Percentiles rank a stretch among this genome's conserved stretches.
phyloP scores from a whole-genome alignment of 1,140 invertebrate genomes.

The Wasmannia auropunctata region DNA sequence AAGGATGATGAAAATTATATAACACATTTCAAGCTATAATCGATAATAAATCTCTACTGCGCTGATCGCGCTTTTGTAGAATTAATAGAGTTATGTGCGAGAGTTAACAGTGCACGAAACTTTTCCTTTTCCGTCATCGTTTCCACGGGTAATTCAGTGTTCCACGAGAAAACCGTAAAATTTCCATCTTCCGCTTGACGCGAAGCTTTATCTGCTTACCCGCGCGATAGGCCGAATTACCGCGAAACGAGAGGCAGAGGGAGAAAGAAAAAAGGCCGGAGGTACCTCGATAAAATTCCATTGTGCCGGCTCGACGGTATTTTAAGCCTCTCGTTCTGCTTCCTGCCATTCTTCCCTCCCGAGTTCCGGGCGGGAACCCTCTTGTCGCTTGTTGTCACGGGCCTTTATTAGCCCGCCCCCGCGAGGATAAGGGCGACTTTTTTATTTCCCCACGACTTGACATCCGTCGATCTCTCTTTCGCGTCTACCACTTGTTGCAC shows the following conservation, averaged over 20 bases:
- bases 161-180: conserved; percentile 31
- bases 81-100: background rate
- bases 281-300: conserved; percentile 70
- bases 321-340: conserved; percentile 73
- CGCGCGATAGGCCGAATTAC: conserved; percentile 53
- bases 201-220: conserved; percentile 49
- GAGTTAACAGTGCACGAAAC: background rate
- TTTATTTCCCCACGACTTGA: conserved; percentile 79
- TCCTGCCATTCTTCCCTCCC: conserved; percentile 58
- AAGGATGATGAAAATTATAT: background rate
- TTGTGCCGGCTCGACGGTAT: conserved; percentile 69
- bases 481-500: conserved; percentile 75
- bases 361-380: conserved; percentile 57
- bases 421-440: conserved; percentile 75
- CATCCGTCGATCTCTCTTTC: conserved; percentile 75
- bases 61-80: background rate
- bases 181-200: conserved; percentile 30
- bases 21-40: background rate
- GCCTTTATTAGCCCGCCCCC: conserved; percentile 74
- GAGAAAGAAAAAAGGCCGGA: conserved; percentile 39
- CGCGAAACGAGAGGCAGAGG: conserved; percentile 1
- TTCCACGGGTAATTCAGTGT: conserved; percentile 27
- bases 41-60: background rate
- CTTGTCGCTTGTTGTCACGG: conserved; percentile 75
- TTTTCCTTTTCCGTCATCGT: background rate